Conservation (phyloP, 2,113 vertebrate species). For the Ammodytes dubius region DNA sequence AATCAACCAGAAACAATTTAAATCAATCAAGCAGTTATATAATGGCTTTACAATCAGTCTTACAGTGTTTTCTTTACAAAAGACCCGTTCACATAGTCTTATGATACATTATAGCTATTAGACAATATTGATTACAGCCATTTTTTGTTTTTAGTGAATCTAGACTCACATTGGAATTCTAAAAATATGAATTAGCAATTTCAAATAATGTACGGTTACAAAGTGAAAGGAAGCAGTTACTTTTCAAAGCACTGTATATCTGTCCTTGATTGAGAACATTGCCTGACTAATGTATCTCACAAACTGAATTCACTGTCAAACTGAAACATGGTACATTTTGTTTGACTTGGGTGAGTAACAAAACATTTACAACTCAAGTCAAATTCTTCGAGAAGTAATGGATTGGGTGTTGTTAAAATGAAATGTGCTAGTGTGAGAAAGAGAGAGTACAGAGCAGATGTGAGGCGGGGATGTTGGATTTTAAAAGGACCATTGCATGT, state of each 20-base stretch:
- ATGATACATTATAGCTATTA: background rate
- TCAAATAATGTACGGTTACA: background rate
- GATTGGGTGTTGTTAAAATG: slow-evolving; percentile 44
- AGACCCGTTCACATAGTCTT: background rate
- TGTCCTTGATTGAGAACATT: background rate
- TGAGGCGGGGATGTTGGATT: slow-evolving; percentile 64
- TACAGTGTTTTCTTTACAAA: background rate
- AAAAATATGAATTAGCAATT: background rate
- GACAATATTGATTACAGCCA: background rate
- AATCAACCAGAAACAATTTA: background rate
- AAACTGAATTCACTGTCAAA: background rate
- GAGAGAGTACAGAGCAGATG: slow-evolving; percentile 67
- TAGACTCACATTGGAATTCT: background rate
- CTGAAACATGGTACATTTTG: background rate
- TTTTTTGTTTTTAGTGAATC: background rate
- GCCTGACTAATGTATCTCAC: background rate
- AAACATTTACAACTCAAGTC: slow-evolving; percentile 1
- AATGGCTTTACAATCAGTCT: background rate
- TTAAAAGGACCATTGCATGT: slow-evolving; percentile 62
- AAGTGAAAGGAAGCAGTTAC: background rate
- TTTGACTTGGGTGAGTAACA: slow-evolving; percentile 3
- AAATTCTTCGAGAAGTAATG: slow-evolving; percentile 3
- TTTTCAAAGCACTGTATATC: background rate
- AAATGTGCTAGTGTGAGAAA: slow-evolving; percentile 63
- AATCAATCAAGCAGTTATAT: background rate